These are phyloP conservation scores for Odontomachus brunneus DNA, from an alignment of 1,140 invertebrate species.

Conservation along the genomic window DNA sequence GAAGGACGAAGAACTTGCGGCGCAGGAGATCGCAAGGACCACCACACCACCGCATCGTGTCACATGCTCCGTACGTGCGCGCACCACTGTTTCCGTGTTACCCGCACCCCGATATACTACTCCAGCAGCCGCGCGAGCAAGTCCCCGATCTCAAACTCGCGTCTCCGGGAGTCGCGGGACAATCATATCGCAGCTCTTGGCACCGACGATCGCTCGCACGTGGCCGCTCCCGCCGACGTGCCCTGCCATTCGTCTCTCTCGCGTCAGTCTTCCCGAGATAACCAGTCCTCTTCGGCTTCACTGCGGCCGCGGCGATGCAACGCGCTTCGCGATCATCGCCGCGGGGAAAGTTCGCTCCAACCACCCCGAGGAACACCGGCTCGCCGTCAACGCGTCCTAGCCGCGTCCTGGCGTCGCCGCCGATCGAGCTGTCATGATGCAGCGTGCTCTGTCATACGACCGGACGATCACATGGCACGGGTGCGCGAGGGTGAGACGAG, in stretches of 20 bases:
- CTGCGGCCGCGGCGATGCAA: not conserved
- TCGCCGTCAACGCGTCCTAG: not conserved
- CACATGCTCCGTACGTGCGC: constrained; percentile 67
- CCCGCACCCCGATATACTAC: not conserved
- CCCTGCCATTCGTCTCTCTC: constrained; percentile 2
- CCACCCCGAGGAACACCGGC: not conserved
- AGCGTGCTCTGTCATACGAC: not conserved
- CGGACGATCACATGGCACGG: constrained; percentile 75
- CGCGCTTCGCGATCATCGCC: not conserved
- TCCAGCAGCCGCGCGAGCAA: not conserved
- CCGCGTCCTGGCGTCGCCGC: not conserved
- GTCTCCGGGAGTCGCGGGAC: not conserved
- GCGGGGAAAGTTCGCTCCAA: no score
- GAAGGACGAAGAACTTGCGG: constrained; percentile 77
- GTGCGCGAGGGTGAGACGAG: constrained; percentile 16
- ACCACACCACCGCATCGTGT: constrained; percentile 82
- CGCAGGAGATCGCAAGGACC: constrained; percentile 78
- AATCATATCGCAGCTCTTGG: constrained; percentile 2
- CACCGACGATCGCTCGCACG: constrained; percentile 11
- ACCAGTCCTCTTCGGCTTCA: not conserved
- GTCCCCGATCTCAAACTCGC: constrained; percentile 5
- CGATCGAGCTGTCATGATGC: constrained; percentile 8
- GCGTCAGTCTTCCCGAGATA: not conserved
- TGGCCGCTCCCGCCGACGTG: constrained; percentile 32
- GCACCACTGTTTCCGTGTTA: constrained; percentile 47